These are phyloP conservation scores for Mellivora capensis DNA, from an alignment of 2,113 vertebrate genomes.

Conservation along the genomic window DNA sequence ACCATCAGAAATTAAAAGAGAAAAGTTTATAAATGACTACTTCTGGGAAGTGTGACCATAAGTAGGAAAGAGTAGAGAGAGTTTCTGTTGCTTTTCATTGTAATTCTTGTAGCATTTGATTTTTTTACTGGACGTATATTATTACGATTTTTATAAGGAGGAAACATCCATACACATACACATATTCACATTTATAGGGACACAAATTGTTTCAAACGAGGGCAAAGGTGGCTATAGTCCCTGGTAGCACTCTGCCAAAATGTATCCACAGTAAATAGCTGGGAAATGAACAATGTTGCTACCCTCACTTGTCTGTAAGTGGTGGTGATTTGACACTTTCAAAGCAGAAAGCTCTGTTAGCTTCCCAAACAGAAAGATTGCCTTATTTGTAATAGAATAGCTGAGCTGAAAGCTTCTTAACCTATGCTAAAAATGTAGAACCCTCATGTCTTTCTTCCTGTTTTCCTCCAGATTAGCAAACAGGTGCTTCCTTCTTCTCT, in stretches of 20 bases:
- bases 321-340: background rate
- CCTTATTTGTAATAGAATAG: background rate
- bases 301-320: background rate
- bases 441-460: background rate
- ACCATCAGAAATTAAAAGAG: background rate
- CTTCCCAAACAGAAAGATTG: background rate
- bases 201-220: background rate
- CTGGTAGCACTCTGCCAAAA: background rate
- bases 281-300: background rate
- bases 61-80: background rate
- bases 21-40: background rate
- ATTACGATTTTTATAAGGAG: background rate
- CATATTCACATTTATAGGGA: background rate
- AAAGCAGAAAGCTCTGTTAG: background rate
- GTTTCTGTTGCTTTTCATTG: background rate
- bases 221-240: background rate
- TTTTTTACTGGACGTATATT: background rate
- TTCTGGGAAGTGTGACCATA: background rate
- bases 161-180: background rate
- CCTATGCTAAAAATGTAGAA: background rate
- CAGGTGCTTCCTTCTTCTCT: background rate
- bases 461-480: background rate
- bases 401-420: constrained; percentile 3
- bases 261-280: background rate
- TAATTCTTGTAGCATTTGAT: background rate